Conservation (phyloP, 2,888 invertebrate species). For the Pollenia labialis region DNA sequence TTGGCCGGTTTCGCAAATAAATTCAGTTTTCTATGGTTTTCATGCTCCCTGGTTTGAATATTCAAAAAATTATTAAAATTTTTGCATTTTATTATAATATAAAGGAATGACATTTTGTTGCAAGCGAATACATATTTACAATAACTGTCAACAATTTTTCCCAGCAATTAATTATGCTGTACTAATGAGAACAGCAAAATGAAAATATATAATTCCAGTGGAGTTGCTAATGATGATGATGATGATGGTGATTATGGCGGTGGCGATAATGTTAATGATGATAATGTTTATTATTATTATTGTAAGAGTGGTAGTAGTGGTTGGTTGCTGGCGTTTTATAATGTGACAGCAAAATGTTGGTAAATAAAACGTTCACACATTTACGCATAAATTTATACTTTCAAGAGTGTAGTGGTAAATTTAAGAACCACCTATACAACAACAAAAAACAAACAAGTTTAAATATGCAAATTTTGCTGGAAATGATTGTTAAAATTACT, state of each 20-base stretch:
- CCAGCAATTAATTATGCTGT: slow-evolving; percentile 56
- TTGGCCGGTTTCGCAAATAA: no score
- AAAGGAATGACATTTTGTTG: slow-evolving; percentile 16
- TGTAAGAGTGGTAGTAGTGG: slow-evolving; percentile 39
- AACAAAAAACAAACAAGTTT: slow-evolving; percentile 14
- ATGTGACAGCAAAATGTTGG: slow-evolving; percentile 30
- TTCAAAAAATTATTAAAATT: background rate
- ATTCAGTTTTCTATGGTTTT: no score
- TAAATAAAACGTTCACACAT: slow-evolving; percentile 26
- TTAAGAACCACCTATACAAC: background rate
- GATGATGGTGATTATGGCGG: slow-evolving; percentile 24
- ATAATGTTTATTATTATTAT: slow-evolving; percentile 51
- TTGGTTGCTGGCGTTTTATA: background rate
- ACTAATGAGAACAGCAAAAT: slow-evolving; percentile 55
- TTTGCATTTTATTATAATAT: background rate
- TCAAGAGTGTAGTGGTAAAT: background rate
- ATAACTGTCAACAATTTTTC: slow-evolving; percentile 49
- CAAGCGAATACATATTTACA: background rate
- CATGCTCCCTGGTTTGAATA: background rate
- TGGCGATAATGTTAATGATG: slow-evolving; percentile 35
- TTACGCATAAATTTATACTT: background rate
- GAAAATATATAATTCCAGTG: slow-evolving; percentile 45
- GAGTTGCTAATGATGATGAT: slow-evolving; percentile 42
- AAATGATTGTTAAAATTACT: slow-evolving; percentile 43
- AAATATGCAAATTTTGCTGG: slow-evolving; percentile 61